phyloP scores from a whole-genome alignment of 2,113 vertebrate genomes.

The Pelvicachromis taeniatus region DNA sequence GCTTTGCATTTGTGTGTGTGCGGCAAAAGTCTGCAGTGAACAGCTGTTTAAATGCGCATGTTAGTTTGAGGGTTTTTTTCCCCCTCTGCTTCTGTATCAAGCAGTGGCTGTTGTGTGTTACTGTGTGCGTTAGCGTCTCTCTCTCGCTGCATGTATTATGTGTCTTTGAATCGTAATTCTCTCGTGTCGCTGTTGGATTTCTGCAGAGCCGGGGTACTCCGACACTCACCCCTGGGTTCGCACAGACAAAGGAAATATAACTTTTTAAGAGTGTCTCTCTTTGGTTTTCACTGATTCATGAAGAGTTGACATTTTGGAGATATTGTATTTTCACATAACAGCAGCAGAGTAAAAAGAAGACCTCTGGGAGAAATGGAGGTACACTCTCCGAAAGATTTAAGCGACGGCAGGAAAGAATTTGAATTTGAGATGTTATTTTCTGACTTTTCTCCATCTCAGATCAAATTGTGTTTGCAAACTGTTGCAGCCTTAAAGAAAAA shows the following conservation, averaged over 20 bases:
- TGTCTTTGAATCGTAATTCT: not conserved
- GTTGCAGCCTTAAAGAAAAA: rapidly evolving
- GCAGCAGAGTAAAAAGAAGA: not conserved
- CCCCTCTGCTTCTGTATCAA: not conserved
- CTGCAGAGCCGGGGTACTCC: not conserved
- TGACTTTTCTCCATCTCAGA: not conserved
- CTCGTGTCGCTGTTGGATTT: not conserved
- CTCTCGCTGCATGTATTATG: not conserved
- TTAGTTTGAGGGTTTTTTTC: not conserved
- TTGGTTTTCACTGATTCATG: constrained; percentile 9
- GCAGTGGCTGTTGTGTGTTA: not conserved
- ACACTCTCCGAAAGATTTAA: not conserved
- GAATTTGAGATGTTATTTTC: not conserved
- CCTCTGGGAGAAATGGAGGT: not conserved
- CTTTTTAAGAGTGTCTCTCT: not conserved
- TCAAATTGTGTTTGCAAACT: not conserved
- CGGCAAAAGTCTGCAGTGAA: not conserved
- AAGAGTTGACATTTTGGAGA: constrained; percentile 19
- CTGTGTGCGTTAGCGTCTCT: not conserved
- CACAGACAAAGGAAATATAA: not conserved
- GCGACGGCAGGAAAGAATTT: not conserved
- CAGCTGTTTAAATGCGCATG: not conserved
- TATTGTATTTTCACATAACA: not conserved
- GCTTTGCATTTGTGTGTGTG: not conserved
- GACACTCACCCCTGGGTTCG: not conserved